Base-by-base conservation (phyloP, 53 echinoderm and acorn worm genomes). In the Henricia sp. region DNA sequence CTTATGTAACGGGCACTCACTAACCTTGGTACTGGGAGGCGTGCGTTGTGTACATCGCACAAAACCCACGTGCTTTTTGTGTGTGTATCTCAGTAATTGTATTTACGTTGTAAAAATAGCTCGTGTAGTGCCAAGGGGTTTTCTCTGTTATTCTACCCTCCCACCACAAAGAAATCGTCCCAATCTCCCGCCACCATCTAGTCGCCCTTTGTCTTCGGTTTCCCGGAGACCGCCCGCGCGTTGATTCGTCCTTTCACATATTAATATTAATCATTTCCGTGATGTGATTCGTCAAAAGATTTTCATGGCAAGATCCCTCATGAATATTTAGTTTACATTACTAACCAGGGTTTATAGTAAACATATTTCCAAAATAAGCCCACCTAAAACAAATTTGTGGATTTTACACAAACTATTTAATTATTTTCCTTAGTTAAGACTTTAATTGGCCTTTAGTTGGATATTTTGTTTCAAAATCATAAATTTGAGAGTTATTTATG, bases 91-190 rank as follows among this genome's bases (percentile, higher is more conserved):
- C n/a, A 26, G 80, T 80, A 80, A 80, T 80, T 80, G 64, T 80
- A 80, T 80, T 80, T 80, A 80, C 80, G 80, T 80, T 80, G 80
- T 80, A 80, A 80, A 80, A 80, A 80, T 80, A 80, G 80, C 80
- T 44, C 80, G 42, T 80, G 80, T 80, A 80, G 48, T 24, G 80
- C 80, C 80, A 43, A 42, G 80, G 80, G 80, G 80, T 28, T 73
- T 80, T 80, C 64, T 80, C 80, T 80, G 64, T 80, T 80, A 44
- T 52, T 26, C 50, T 33, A 63, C 63, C 70, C 70, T 24, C n/a
- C n/a, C n/a, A n/a, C 46, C 80, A 80, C 80, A 80, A 80, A 80
- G 80, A 80, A 64, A 80, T 64, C 36, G 63, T 80, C 65, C 29
- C 80, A 80, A 80, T 80, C 80, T 80, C 80, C 80, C 80, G 80